These are phyloP conservation scores for Megaceryle maxima DNA, from an alignment of 2,113 vertebrate genomes.

Conservation along the genomic window DNA sequence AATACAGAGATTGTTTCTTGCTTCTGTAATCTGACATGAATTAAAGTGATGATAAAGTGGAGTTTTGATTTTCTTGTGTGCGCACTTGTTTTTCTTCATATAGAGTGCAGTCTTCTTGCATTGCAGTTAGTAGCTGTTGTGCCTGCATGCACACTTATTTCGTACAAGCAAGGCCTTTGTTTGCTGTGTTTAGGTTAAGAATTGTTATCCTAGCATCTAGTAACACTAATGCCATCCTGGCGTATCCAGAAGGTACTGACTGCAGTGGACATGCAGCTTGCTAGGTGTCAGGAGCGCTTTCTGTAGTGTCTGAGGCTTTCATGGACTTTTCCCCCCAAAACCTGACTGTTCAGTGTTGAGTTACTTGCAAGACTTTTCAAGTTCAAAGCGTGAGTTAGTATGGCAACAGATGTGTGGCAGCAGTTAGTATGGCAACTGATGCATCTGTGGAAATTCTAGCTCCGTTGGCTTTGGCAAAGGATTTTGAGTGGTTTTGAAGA, in stretches of 20 bases:
- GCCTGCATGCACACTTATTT: not conserved
- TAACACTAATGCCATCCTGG: not conserved
- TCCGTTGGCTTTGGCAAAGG: not conserved
- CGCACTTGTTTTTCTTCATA: not conserved
- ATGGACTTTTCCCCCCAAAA: not conserved
- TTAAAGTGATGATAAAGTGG: not conserved
- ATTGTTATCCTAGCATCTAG: not conserved
- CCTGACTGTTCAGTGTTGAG: not conserved
- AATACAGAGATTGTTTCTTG: not conserved
- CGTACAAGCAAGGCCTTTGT: not conserved
- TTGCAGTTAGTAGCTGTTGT: not conserved
- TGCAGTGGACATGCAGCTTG: not conserved
- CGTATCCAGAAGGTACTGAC: not conserved
- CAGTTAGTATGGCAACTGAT: not conserved
- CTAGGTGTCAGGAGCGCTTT: not conserved
- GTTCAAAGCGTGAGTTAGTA: not conserved
- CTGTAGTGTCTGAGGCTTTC: not conserved
- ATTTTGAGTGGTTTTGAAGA: not conserved
- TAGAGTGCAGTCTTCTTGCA: not conserved
- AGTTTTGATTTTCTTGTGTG: too few species aligned
- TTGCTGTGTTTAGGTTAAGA: not conserved
- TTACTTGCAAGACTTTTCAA: not conserved
- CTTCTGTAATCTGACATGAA: not conserved
- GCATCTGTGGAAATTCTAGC: not conserved
- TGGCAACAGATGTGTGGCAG: not conserved